Evolutionary conservation across 53 echinoderm and acorn worm genomes (phyloP).

Genomic region (Glandiceps talaboti): DNA sequence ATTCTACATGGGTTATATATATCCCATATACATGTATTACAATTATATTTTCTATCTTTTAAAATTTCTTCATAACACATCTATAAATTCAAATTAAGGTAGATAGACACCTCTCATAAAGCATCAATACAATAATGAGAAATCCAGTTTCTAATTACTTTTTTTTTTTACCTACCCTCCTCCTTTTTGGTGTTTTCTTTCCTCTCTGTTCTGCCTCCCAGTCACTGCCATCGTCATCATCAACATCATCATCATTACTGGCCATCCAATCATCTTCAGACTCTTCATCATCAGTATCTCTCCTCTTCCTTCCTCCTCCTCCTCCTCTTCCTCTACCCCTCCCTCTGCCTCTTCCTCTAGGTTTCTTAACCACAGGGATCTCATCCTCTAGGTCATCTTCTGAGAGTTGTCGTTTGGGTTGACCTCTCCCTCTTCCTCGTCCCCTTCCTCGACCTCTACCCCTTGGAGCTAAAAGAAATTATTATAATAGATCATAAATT

Average conservation of each 20-base stretch:
- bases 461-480: slow-evolving; percentile 4
- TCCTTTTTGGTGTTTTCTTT: background rate
- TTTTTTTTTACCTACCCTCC: too few relatives aligned
- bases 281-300: slow-evolving; percentile 29
- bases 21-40: too few relatives aligned
- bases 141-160: too few relatives aligned
- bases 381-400: slow-evolving; percentile 27
- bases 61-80: too few relatives aligned
- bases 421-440: background rate
- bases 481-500: too few relatives aligned
- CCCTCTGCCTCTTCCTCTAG: slow-evolving; percentile 16
- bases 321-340: slow-evolving; percentile 34
- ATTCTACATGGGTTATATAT: too few relatives aligned
- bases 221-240: slow-evolving; percentile 66
- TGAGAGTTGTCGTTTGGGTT: too few relatives aligned
- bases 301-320: slow-evolving; percentile 27
- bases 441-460: slow-evolving; percentile 18
- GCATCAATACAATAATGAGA: too few relatives aligned
- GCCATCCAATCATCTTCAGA: slow-evolving; percentile 42
- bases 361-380: slow-evolving; percentile 13
- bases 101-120: too few relatives aligned
- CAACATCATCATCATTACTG: slow-evolving; percentile 25
- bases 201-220: slow-evolving; percentile 49
- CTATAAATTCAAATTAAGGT: too few relatives aligned
- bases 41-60: too few relatives aligned